Conservation (phyloP, 2,888 invertebrate genomes). For the Drosophila affinis region DNA sequence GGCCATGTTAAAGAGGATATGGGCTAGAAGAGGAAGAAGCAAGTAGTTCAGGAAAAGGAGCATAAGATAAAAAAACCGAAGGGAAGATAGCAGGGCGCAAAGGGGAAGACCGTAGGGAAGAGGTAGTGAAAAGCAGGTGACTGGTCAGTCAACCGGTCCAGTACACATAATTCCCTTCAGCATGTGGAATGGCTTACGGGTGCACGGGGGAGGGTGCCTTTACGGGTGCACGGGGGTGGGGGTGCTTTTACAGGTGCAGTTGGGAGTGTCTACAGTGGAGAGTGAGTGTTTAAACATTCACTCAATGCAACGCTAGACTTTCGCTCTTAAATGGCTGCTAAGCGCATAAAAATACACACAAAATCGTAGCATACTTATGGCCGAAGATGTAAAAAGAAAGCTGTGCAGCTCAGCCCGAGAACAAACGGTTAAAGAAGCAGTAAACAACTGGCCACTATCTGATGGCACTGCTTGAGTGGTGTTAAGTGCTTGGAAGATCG, state of each 20-base stretch:
- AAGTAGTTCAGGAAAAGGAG: background rate
- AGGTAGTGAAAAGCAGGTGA: conserved; percentile 9
- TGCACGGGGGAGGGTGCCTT: background rate
- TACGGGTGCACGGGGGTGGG: no score
- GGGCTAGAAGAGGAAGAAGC: background rate
- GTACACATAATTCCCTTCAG: conserved; percentile 1
- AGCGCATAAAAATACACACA: background rate
- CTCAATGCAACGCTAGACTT: background rate
- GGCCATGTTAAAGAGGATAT: conserved; percentile 17
- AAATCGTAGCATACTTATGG: background rate
- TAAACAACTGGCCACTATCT: background rate
- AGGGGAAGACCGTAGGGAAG: no score
- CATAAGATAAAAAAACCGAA: conserved; percentile 3
- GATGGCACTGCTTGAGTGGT: background rate
- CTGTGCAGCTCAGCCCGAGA: background rate
- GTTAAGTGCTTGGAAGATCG: background rate
- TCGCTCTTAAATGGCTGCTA: conserved; percentile 2
- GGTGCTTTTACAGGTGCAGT: background rate
- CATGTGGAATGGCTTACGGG: background rate
- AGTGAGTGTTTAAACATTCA: conserved; percentile 5
- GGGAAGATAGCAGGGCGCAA: background rate
- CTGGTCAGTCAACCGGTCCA: background rate
- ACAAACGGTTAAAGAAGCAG: background rate
- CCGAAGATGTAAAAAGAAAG: background rate
- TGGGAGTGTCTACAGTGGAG: background rate